Percentiles rank a stretch among this genome's conserved stretches.
Conservation (phyloP, 1,140 invertebrate genomes). For the Spodoptera frugiperda region DNA sequence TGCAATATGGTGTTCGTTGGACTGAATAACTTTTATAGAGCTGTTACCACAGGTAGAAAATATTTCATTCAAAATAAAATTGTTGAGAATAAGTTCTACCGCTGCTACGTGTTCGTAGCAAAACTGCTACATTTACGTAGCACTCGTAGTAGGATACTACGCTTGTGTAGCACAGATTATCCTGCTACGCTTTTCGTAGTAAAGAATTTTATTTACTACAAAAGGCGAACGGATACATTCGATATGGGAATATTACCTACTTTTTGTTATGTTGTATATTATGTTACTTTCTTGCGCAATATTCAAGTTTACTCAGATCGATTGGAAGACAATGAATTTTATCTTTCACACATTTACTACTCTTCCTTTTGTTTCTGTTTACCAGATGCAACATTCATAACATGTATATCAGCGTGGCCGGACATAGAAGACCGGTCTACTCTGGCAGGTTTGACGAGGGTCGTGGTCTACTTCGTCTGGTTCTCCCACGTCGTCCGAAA, state of each 20-base stretch:
- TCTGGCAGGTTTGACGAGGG: slow-evolving; percentile 52
- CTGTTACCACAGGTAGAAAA: slow-evolving; percentile 10
- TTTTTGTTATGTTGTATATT: too few relatives aligned
- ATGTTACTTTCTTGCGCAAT: too few relatives aligned
- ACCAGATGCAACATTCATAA: slow-evolving; percentile 66
- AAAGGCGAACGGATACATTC: too few relatives aligned
- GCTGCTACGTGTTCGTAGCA: not conserved
- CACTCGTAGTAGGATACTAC: not conserved
- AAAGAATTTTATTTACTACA: too few relatives aligned
- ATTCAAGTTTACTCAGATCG: too few relatives aligned
- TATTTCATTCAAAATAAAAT: too few relatives aligned
- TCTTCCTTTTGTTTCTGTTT: slow-evolving; percentile 46
- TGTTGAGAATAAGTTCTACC: too few relatives aligned
- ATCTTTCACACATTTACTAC: not conserved
- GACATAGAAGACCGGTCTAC: slow-evolving; percentile 56
- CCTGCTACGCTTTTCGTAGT: too few relatives aligned
- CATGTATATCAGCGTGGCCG: slow-evolving; percentile 65
- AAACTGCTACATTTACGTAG: not conserved
- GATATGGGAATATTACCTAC: too few relatives aligned
- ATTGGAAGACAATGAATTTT: too few relatives aligned
- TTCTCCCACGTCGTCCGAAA: slow-evolving; percentile 62
- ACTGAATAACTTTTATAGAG: not conserved
- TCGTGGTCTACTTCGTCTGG: slow-evolving; percentile 62
- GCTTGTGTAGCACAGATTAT: too few relatives aligned
- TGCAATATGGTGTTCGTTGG: slow-evolving; percentile 20